A percentile compares a stretch with the other conserved stretches of the same genome.
Conservation (phyloP, 2,113 vertebrate genomes). For the Lasiurus borealis region DNA sequence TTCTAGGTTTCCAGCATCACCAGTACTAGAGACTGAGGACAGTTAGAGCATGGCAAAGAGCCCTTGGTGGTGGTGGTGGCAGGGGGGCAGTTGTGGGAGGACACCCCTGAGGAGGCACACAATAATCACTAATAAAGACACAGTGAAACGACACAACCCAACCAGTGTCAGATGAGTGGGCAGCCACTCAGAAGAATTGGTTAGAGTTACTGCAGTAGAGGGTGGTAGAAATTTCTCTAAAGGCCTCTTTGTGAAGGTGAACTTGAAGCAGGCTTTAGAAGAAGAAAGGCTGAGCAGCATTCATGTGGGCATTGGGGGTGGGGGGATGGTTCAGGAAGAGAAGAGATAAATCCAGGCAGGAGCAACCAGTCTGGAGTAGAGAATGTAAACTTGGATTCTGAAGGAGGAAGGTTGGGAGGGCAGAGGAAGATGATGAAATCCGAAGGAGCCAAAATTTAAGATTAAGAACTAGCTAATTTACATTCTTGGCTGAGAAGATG, state of each 20-base stretch:
- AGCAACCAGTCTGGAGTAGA: not conserved
- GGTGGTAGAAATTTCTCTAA: conserved; percentile 10
- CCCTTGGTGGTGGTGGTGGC: not conserved
- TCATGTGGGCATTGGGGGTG: too few relatives aligned
- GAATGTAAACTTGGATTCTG: not conserved
- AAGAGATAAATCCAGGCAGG: not conserved
- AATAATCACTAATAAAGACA: not conserved
- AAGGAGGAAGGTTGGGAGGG: not conserved
- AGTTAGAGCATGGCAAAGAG: not conserved
- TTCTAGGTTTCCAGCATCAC: not conserved
- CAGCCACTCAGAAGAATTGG: not conserved
- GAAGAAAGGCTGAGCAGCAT: not conserved
- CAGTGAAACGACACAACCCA: not conserved
- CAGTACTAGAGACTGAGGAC: not conserved
- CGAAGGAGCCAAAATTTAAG: not conserved
- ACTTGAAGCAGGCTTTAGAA: not conserved
- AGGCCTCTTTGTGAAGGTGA: not conserved
- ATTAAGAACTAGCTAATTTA: not conserved
- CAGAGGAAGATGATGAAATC: not conserved
- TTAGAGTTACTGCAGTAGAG: not conserved
- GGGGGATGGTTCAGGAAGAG: not conserved
- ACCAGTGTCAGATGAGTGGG: not conserved
- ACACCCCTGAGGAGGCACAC: not conserved
- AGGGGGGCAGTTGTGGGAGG: too few relatives aligned
- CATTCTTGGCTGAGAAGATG: not conserved